Evolutionary conservation across 2,888 invertebrate species (phyloP).

Genomic region (Eumacrocentrus americanus): DNA sequence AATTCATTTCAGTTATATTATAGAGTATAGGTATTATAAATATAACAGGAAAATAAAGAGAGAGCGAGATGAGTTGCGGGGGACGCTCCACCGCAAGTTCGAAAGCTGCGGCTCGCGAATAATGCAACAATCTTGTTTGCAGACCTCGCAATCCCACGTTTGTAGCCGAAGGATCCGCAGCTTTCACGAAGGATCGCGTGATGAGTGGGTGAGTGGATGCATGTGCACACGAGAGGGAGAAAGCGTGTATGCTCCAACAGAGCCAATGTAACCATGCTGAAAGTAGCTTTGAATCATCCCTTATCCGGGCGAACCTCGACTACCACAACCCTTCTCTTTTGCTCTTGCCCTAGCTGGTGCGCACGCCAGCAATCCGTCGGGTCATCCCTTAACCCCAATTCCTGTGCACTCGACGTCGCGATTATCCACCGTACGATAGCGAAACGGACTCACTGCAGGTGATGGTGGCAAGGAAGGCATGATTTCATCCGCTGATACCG

Average conservation of each 20-base stretch:
- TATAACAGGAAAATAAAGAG: conserved; percentile 20
- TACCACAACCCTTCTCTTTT: conserved; percentile 9
- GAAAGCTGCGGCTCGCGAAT: conserved; percentile 56
- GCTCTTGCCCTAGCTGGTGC: not conserved
- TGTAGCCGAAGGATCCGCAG: conserved; percentile 17
- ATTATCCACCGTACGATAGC: conserved; percentile 16
- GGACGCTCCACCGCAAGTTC: conserved; percentile 48
- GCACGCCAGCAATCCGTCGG: conserved; percentile 9
- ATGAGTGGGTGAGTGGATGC: conserved; percentile 2
- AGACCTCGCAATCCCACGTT: conserved; percentile 44
- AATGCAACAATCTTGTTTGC: conserved; percentile 58
- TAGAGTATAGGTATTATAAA: not conserved
- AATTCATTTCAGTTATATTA: not conserved
- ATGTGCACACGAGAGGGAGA: conserved; percentile 1
- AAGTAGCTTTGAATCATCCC: conserved; percentile 43
- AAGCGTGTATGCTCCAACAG: conserved; percentile 9
- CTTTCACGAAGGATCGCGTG: conserved; percentile 7
- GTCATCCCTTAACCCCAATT: conserved; percentile 18
- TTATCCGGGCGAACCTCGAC: conserved; percentile 18
- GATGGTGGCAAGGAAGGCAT: not conserved
- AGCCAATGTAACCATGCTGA: conserved; percentile 43
- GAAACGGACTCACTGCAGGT: conserved; percentile 19
- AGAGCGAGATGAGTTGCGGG: conserved; percentile 26
- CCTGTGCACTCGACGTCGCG: conserved; percentile 11
- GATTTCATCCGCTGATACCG: conserved; percentile 8